Conservation (phyloP, 2,797 vertebrate species). For the Graptemys geographica region DNA sequence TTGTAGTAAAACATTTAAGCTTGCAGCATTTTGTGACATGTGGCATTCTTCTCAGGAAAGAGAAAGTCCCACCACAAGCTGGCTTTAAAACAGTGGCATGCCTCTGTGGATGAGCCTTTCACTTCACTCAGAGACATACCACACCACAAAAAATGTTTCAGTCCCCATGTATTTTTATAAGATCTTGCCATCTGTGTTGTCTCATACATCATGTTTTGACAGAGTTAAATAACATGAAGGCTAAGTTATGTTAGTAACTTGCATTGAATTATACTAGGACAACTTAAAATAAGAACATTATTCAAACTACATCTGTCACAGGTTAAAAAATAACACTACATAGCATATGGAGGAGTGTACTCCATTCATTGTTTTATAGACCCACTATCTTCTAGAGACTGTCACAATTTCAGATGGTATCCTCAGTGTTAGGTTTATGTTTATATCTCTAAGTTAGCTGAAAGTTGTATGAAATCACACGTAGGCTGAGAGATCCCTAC, state of each 20-base stretch:
- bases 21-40: background rate
- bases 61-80: accelerated
- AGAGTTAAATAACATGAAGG: background rate
- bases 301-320: background rate
- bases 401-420: background rate
- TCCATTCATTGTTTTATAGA: background rate
- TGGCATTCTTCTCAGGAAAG: background rate
- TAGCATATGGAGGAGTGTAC: background rate
- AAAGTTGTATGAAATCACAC: slow-evolving; percentile 1
- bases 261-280: background rate
- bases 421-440: background rate
- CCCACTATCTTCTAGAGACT: background rate
- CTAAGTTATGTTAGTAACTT: background rate
- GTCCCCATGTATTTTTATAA: background rate
- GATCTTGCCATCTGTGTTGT: background rate
- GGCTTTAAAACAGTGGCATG: background rate
- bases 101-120: background rate
- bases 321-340: accelerated
- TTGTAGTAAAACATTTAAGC: background rate
- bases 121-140: background rate
- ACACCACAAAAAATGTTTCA: background rate
- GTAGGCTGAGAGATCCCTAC: background rate
- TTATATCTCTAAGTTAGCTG: slow-evolving; percentile 1
- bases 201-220: background rate
- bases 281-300: slow-evolving; percentile 9